phyloP scores from a whole-genome alignment of 2,888 invertebrate genomes.

The Dryobotodes eremita region DNA sequence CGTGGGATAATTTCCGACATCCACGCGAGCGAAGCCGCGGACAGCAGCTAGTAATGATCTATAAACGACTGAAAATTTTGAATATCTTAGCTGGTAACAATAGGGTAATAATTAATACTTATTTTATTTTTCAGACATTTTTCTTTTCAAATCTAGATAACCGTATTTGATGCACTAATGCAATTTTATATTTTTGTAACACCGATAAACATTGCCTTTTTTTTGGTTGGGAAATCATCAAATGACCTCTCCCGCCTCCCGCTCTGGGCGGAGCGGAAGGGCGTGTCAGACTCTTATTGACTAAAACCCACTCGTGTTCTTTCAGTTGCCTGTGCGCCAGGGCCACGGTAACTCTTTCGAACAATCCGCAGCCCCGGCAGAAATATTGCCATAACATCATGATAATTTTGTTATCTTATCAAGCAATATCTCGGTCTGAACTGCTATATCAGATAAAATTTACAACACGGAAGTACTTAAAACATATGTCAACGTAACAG shows the following conservation, averaged over 20 bases:
- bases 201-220: background rate
- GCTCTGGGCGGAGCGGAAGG: too few species aligned
- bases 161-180: background rate
- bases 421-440: constrained; percentile 1
- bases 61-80: background rate
- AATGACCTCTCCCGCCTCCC: too few species aligned
- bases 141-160: background rate
- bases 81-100: background rate
- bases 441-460: constrained; percentile 26
- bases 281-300: too few species aligned
- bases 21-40: too few species aligned
- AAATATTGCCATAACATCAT: background rate
- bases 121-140: background rate
- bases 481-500: constrained; percentile 16
- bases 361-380: too few species aligned
- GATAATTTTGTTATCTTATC: constrained; percentile 17
- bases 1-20: too few species aligned
- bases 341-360: too few species aligned
- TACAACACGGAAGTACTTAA: constrained; percentile 34
- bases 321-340: too few species aligned
- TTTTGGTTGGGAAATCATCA: too few species aligned
- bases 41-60: too few species aligned
- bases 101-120: too few species aligned
- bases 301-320: too few species aligned
- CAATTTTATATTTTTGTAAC: background rate